Evolutionary conservation across 2,113 vertebrate genomes (phyloP).

Genomic region (Podarcis raffonei): DNA sequence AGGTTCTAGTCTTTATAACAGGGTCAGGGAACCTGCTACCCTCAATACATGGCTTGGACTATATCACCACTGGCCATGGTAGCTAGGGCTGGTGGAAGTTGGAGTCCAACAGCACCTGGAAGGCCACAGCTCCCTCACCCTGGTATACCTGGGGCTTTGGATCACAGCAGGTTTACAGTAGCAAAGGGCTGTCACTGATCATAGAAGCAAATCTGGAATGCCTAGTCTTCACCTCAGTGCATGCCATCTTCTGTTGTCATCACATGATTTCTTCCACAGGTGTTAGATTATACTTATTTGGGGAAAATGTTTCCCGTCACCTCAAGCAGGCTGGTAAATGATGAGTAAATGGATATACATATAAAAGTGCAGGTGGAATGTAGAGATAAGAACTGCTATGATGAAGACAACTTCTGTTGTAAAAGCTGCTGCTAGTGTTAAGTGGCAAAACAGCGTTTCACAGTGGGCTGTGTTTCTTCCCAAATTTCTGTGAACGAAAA

Average conservation of each 20-base stretch:
- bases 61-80: neutral
- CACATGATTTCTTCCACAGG: neutral
- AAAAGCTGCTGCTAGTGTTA: constrained; percentile 41
- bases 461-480: constrained; percentile 10
- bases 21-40: neutral
- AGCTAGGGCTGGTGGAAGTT: neutral
- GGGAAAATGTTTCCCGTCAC: neutral
- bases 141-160: neutral
- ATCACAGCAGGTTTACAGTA: neutral
- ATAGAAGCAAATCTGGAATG: neutral
- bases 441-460: constrained; percentile 47
- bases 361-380: constrained; percentile 1
- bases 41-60: neutral
- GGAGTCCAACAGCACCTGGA: neutral
- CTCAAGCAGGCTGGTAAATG: neutral
- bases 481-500: constrained; percentile 45
- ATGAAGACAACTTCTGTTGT: constrained; percentile 42
- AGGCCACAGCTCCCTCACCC: neutral
- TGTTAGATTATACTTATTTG: neutral
- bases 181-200: neutral
- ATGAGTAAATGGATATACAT: neutral
- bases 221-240: neutral
- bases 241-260: neutral
- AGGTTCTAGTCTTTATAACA: neutral
- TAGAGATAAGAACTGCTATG: constrained; percentile 35